Evolutionary conservation across 2,113 vertebrate species (phyloP).

Genomic region (Burhinus oedicnemus): DNA sequence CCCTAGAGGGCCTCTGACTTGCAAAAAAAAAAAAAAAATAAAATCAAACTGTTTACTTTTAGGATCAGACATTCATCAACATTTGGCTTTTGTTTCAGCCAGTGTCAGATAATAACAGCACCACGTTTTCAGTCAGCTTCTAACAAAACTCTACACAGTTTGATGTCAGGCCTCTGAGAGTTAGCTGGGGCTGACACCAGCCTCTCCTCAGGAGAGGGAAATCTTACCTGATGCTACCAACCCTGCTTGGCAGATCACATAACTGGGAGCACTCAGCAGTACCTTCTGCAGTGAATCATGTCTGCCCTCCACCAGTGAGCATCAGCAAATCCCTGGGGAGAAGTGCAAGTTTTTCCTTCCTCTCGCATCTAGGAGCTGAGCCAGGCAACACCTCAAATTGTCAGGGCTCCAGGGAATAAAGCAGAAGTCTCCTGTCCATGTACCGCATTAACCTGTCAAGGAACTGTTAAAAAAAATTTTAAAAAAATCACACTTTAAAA

Average conservation of each 20-base stretch:
- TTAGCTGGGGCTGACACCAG: background rate
- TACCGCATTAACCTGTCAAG: constrained; percentile 6
- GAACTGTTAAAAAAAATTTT: background rate
- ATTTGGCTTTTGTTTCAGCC: constrained; percentile 67
- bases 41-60: constrained; percentile 68
- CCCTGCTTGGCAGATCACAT: background rate
- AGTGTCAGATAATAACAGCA: constrained; percentile 61
- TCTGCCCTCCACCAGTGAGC: background rate
- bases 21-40: constrained; percentile 27
- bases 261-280: background rate
- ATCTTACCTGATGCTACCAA: background rate
- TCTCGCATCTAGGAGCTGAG: background rate
- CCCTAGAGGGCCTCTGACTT: constrained; percentile 53
- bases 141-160: constrained; percentile 3
- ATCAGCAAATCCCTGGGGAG: background rate
- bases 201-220: background rate
- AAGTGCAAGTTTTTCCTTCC: background rate
- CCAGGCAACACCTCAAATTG: constrained; percentile 23
- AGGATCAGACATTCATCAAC: constrained; percentile 64
- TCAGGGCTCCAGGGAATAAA: constrained; percentile 5
- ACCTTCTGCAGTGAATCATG: background rate
- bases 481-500: background rate
- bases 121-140: constrained; percentile 12
- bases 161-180: background rate
- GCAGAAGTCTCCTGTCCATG: background rate